A percentile compares a stretch with the other conserved stretches of the same genome.
phyloP scores from a whole-genome alignment of 2,888 invertebrate species.

The Lymantria monacha region DNA sequence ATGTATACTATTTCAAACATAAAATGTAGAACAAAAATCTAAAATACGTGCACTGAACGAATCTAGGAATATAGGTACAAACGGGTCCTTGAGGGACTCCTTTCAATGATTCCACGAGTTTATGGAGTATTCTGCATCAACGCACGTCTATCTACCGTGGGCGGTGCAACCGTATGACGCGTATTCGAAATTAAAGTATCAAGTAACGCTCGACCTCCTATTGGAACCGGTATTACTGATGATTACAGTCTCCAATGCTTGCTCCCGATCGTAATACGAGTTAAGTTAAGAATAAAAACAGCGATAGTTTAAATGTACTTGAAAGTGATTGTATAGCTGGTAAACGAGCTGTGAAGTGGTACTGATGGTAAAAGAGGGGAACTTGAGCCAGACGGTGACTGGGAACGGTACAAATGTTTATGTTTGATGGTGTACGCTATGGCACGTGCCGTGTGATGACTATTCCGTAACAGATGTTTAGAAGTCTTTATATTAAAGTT shows the following conservation, averaged over 20 bases:
- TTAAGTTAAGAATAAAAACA: conserved; percentile 11
- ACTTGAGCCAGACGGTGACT: conserved; percentile 51
- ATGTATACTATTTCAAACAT: conserved; percentile 37
- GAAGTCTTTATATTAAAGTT: conserved; percentile 39
- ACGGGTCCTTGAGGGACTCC: conserved; percentile 49
- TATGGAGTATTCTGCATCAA: conserved; percentile 42
- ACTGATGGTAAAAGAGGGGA: conserved; percentile 28
- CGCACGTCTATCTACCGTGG: conserved; percentile 74
- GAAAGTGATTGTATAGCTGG: conserved; percentile 24
- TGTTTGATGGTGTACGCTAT: conserved; percentile 41
- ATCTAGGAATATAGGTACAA: conserved; percentile 32
- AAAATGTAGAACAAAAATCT: conserved; percentile 30
- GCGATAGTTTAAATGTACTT: conserved; percentile 42
- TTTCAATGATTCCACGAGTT: conserved; percentile 48
- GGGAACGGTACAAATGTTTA: conserved; percentile 57
- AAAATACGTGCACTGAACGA: conserved; percentile 26
- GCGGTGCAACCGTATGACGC: conserved; percentile 75
- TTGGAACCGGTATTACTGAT: conserved; percentile 31
- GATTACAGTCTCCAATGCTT: conserved; percentile 55
- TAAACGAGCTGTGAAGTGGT: conserved; percentile 42
- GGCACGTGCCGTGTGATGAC: conserved; percentile 72
- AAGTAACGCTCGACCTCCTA: conserved; percentile 48
- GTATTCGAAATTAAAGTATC: conserved; percentile 64
- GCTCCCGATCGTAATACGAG: conserved; percentile 23
- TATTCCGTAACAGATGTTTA: conserved; percentile 59